A percentile compares a stretch with the other conserved stretches of the same genome.
phyloP scores from a whole-genome alignment of 2,113 vertebrate species.

The Aphelocoma coerulescens region DNA sequence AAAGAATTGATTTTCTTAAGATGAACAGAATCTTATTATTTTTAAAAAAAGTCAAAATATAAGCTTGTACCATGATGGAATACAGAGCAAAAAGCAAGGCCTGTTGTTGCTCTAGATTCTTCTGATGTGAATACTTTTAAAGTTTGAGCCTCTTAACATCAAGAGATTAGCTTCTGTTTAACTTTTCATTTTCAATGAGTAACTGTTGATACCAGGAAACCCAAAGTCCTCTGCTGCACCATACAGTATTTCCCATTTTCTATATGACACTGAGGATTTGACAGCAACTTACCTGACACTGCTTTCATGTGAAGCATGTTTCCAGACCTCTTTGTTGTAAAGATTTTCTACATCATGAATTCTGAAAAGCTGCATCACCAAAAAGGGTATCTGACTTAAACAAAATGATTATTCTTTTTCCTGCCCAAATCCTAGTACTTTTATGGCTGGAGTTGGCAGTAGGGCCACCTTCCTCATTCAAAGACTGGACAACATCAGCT shows the following conservation, averaged over 20 bases:
- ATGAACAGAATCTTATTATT: conserved; percentile 8
- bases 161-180: neutral
- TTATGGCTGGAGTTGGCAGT: neutral
- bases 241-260: neutral
- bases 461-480: neutral
- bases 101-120: neutral
- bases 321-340: neutral
- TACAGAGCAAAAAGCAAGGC: neutral
- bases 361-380: neutral
- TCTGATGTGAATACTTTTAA: neutral
- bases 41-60: neutral
- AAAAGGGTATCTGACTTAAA: neutral
- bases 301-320: neutral
- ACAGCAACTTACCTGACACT: neutral
- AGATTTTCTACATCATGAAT: neutral
- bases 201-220: neutral
- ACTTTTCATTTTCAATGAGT: neutral
- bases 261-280: neutral
- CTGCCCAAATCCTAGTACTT: neutral
- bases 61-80: neutral
- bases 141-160: neutral
- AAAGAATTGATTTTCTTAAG: conserved; percentile 15
- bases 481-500: neutral
- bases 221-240: neutral
- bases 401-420: neutral